Evolutionary conservation across 2,113 vertebrate genomes (phyloP), one percentile per base, ranked within the genome.

Genomic region (Xiphophorus maculatus): DNA sequence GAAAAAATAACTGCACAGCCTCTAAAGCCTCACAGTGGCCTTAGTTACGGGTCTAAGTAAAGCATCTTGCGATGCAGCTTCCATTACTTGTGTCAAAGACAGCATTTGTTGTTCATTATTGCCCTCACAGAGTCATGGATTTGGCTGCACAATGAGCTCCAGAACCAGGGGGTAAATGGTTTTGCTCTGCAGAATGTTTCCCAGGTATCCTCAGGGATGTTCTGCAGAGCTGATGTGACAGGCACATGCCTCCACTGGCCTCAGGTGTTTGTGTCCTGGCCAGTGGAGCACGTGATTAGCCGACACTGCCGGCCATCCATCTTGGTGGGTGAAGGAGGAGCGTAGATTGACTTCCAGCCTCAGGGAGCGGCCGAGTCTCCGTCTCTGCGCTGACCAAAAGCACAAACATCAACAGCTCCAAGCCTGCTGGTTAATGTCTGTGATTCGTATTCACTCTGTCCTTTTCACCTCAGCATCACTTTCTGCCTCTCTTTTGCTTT

Each of bases 241-340:
- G 63, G 12, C 71, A 79, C 72, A 64, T 68, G 75, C 67, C 71
- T 86, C 75, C 68, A 2, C 5, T 79, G 74, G 78, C 84, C 83
- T 78, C 79, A 77, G 81, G 87, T 86, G 78, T 29, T 17, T 66
- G 65, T 75, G 86, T 86, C 79, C 74, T 62, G 37, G 79, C 84
- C 84, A 87, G 78, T 65, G 28, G 86, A 89, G 86, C 86, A 77
- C 44, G 44, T 87, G 90, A 91, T 93, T 90, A 87, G 87, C 83
- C 70, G 37, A 63, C 73, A n/a, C 86, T 66, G 76, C 81, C 44
- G 63, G 83, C 68, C 81, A 92, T 92, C 87, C 87, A 87, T 93
- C 91, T 90, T 79, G 71, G 83, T 70, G 63, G 83, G 77, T 67
- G 78, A 42, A 69, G 86, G 37, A 72, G 85, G 84, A 22, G 62